Conservation (phyloP, 2,113 vertebrate genomes). For the Psettodes erumei region DNA sequence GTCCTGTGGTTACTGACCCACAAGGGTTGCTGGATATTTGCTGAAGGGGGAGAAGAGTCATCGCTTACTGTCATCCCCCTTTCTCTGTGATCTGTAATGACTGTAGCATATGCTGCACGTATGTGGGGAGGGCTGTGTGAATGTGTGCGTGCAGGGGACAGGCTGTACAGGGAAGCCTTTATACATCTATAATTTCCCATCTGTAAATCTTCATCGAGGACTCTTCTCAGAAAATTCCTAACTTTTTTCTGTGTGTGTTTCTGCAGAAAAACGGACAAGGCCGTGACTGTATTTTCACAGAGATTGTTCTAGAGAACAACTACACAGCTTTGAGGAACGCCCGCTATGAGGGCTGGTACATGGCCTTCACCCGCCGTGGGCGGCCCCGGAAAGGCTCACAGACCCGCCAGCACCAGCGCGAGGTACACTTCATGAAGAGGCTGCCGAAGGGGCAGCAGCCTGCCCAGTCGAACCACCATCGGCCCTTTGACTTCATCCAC, state of each 20-base stretch:
- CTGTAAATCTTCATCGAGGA: conserved; percentile 31
- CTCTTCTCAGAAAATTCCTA: background rate
- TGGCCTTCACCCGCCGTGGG: conserved; percentile 97
- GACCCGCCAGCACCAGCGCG: conserved; percentile 97
- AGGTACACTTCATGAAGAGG: conserved; percentile 99
- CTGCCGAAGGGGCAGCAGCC: conserved; percentile 91
- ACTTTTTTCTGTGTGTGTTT: conserved; percentile 24
- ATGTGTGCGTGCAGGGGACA: conserved; percentile 14
- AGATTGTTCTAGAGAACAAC: conserved; percentile 99
- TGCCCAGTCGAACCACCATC: conserved; percentile 86
- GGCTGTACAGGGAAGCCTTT: conserved; percentile 28
- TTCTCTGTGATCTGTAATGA: conserved; percentile 81
- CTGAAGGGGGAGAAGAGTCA: conserved; percentile 71
- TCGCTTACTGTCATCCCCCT: conserved; percentile 71
- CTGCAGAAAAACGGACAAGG: conserved; percentile 92
- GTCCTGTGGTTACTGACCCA: conserved; percentile 47
- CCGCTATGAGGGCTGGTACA: conserved; percentile 97
- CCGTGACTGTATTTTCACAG: conserved; percentile 96
- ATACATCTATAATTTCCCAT: conserved; percentile 55
- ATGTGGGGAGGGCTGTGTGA: conserved; percentile 39
- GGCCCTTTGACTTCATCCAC: conserved; percentile 97
- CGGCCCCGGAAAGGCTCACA: conserved; percentile 95
- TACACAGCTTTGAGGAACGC: conserved; percentile 97
- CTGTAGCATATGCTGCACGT: conserved; percentile 79
- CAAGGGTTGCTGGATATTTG: conserved; percentile 66